These are phyloP conservation scores for Popillia japonica DNA, from an alignment of 1,140 invertebrate genomes.

Conservation along the genomic window DNA sequence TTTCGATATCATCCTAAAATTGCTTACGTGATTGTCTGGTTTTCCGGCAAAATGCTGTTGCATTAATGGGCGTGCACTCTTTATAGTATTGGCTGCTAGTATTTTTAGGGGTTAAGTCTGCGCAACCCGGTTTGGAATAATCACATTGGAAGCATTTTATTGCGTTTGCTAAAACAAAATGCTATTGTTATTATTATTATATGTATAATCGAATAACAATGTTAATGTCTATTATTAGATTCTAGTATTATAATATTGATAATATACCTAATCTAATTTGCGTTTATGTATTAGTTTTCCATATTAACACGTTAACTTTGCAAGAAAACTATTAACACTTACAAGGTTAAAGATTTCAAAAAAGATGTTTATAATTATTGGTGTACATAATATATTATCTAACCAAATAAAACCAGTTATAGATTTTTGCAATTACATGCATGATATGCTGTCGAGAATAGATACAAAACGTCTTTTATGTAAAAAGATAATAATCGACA, in stretches of 20 bases:
- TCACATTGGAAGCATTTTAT: slow-evolving; percentile 20
- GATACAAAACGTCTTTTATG: not conserved
- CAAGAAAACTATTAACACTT: too few species aligned
- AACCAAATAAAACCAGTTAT: not conserved
- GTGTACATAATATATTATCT: not conserved
- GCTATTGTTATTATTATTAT: not conserved
- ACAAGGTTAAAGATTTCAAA: too few species aligned
- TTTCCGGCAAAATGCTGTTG: not conserved
- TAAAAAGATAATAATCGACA: not conserved
- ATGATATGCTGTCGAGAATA: not conserved
- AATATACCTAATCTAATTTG: too few species aligned
- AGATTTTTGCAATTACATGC: not conserved
- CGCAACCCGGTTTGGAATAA: not conserved
- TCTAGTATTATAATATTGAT: too few species aligned
- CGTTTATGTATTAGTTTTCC: too few species aligned
- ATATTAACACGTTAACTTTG: too few species aligned
- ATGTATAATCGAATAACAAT: too few species aligned
- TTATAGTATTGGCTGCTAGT: not conserved
- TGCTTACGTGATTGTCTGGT: not conserved
- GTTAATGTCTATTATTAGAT: too few species aligned
- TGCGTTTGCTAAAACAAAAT: not conserved
- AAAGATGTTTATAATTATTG: not conserved
- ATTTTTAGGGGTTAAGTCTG: not conserved
- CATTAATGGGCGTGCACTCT: not conserved
- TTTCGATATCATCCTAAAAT: not conserved